Percentiles rank a stretch among this genome's conserved stretches.
These are phyloP conservation scores for Notothenia rossii DNA, from an alignment of 2,113 vertebrate genomes.

Conservation along the genomic window DNA sequence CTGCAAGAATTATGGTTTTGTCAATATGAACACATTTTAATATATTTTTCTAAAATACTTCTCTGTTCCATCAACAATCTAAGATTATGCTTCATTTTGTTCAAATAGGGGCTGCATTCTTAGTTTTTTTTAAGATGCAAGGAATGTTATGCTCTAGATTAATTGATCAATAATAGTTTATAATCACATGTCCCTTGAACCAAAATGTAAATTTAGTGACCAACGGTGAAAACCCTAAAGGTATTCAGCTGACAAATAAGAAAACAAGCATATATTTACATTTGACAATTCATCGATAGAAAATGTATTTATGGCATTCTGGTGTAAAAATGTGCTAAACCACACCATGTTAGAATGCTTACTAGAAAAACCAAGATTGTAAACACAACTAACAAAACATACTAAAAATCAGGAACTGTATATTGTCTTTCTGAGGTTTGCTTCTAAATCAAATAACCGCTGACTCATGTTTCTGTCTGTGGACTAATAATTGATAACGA, in stretches of 20 bases:
- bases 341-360: neutral
- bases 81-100: neutral
- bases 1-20: neutral
- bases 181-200: neutral
- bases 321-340: neutral
- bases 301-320: too few species aligned
- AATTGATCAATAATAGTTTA: neutral
- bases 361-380: neutral
- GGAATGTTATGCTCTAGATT: neutral
- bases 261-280: neutral
- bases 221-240: neutral
- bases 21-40: neutral
- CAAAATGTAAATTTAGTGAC: neutral
- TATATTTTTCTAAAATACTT: neutral
- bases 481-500: too few species aligned
- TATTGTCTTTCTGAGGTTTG: neutral
- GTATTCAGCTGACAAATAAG: neutral
- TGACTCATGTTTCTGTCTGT: neutral
- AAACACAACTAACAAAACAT: neutral
- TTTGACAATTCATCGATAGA: neutral
- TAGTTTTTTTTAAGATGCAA: neutral
- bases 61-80: neutral
- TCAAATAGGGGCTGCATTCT: neutral
- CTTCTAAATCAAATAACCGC: neutral
- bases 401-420: neutral